Evolutionary conservation across 2,888 invertebrate species (phyloP), one percentile per base, ranked within the genome.

Genomic region (Drosophila tripunctata): DNA sequence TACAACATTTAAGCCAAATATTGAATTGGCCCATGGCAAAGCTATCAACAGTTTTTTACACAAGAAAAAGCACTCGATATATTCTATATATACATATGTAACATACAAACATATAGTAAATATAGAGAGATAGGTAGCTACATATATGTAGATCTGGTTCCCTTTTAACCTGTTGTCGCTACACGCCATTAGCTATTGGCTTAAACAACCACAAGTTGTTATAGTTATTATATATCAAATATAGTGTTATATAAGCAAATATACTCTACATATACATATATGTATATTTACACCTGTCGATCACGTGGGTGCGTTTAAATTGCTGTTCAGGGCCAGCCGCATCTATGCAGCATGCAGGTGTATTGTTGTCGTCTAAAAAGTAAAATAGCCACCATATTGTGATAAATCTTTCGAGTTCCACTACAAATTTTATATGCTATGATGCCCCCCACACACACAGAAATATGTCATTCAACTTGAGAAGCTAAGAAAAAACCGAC

Each of bases 321-420:
- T 52, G 63, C 36, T 70, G 71, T 40, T 72, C 72, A 72, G 58
- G 75, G 72, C 72, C 75, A 60, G 8, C n/a, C n/a, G 15, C 24
- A 44, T 15, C 43, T 27, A 2, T 48, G 60, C 68, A 47, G 19
- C 31, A 10, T 68, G 75, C 75, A 75, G 70, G 70, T 74, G 75
- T 48, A 67, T 24, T 62, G 31, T 41, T 50, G 48, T 54, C 45
- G 45, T 21, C 31, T 10, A 22, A 50, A 19, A 4, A 27, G 10
- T 3, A 57, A 33, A 41, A 21, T 22, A 44, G 48, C 36, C 33
- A 12, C 38, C 19, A 15, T 47, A 24, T 3, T 43, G 48, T 54
- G 50, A 72, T 71, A 71, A 72, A 71, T 71, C 70, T 61, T 69
- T 40, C 45, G 35, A 68, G 36, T 68, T 62, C 69, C 61, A 67